Base-by-base conservation (phyloP, 1,140 invertebrate species). In the Anadara kagoshimensis region DNA sequence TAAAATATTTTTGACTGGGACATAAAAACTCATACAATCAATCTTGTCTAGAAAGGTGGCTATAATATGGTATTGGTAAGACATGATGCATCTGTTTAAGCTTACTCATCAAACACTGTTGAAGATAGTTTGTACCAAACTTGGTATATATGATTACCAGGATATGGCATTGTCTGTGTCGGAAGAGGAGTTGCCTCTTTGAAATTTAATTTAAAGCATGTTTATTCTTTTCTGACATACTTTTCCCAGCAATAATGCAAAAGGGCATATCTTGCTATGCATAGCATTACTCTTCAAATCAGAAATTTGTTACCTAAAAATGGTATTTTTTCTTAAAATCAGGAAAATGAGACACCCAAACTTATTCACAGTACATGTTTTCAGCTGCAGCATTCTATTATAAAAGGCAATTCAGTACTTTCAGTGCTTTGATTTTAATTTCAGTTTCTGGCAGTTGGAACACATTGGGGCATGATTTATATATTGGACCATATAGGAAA, bases 401-500 rank as follows among this genome's bases (percentile, higher is more conserved):
- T 49, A 4, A 49, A 49, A 49, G 47, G n/a, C n/a, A 49, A 11
- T 49, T 12, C 47, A 54, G n/a, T 22, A 54, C 24, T 54, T 54
- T 54, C 53, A 20, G 12, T 62, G 61, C 72, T 58, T 29, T 67
- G 69, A 57, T 67, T 65, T 53, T 90, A n/a, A n/a, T n/a, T 90
- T 29, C 80, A 96, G 94, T 98, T 98, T 89, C 91, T 99, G 12
- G 96, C 96, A 82, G 85, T 98, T 61, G 97, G 97, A 45, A 97
- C 95, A 24, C 94, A 96, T 84, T 96, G 94, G 93, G 97, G 97
- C 7, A 91, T 93, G 67, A 94, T 98, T 56, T 94, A 98, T 87
- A 91, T 98, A 47, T 86, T 99, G 22, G 97, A 99, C 87, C 96
- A 97, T 88, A 94, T 96, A 85, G 97, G 97, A 0, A 97, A 98